Base-by-base conservation (phyloP, 2,888 invertebrate species). In the Acholoe squamosa region DNA sequence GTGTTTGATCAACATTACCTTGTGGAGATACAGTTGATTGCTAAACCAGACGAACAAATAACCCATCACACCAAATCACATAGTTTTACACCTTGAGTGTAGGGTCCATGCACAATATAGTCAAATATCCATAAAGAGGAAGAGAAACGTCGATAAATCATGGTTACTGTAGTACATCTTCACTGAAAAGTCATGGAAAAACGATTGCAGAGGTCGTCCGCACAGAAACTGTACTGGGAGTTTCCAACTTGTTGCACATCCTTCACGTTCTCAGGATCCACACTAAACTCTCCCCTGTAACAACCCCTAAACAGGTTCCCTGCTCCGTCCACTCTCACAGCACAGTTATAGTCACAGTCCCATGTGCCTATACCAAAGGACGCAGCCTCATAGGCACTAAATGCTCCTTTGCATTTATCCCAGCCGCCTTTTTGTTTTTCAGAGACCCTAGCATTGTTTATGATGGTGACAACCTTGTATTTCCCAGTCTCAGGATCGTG, bases 271-370 rank as follows among this genome's bases (percentile, higher is more conserved):
- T 51, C 22, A 0, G 84, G 84, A 43, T 84, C 84, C 43, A 84
- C 84, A 0, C 84, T 43, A 43, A 84, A 84, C 84, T 84, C 84
- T 34, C 84, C 84, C 16, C 34, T 10, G 84, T 84, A 84, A 28
- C 84, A 84, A 0, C 84, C 84, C n/a, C 84, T 16, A 43, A 84
- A 84, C 16, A 84, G 84, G 43, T 84, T 33, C n/a, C 84, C 84
- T 3, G 84, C 84, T 0, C 28, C 7, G 84, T 84, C 84, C 51
- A 84, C 84, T 28, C 84, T 33, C 25, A 84, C 84, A 43, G 28
- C 22, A 28, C 84, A 84, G 43, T 84, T 84, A 22, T 84, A 34
- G 1, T 84, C 22, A 43, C 84, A 84, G n/a, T 34, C 84, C 84
- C 84, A 84, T 5, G 43, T 51, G 51, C 22, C 84, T 19, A 84